These are phyloP conservation scores for Pemphredon lugubris DNA, from an alignment of 2,888 invertebrate genomes.

Conservation along the genomic window DNA sequence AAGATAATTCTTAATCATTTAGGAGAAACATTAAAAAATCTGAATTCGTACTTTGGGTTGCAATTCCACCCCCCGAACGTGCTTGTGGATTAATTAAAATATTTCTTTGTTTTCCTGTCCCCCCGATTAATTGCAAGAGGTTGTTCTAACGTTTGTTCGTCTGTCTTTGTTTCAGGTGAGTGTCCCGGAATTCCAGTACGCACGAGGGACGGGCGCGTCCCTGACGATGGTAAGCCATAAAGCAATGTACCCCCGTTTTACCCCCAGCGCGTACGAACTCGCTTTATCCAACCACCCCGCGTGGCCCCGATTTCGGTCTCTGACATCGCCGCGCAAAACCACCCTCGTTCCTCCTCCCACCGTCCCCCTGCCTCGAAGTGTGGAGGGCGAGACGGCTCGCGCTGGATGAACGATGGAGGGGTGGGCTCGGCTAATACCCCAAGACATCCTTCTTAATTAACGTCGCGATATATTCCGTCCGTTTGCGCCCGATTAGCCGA, in stretches of 20 bases:
- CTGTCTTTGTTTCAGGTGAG: slow-evolving; percentile 73
- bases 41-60: no score
- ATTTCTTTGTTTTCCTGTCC: no score
- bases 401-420: slow-evolving; percentile 19
- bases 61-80: no score
- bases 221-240: slow-evolving; percentile 68
- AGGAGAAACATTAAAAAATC: no score
- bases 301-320: slow-evolving; percentile 28
- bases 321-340: neutral
- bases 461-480: slow-evolving; percentile 63
- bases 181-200: slow-evolving; percentile 71
- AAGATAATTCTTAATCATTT: no score
- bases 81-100: no score
- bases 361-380: neutral
- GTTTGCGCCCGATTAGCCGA: slow-evolving; percentile 59
- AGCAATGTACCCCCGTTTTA: slow-evolving; percentile 51
- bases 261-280: slow-evolving; percentile 5
- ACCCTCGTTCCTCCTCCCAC: neutral
- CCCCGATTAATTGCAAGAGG: no score
- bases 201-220: slow-evolving; percentile 64
- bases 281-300: slow-evolving; percentile 4
- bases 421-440: slow-evolving; percentile 54
- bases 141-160: no score
- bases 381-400: slow-evolving; percentile 2
- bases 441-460: slow-evolving; percentile 71